phyloP scores from a whole-genome alignment of 2,888 invertebrate genomes.

The Pseudeuparius sepicola region DNA sequence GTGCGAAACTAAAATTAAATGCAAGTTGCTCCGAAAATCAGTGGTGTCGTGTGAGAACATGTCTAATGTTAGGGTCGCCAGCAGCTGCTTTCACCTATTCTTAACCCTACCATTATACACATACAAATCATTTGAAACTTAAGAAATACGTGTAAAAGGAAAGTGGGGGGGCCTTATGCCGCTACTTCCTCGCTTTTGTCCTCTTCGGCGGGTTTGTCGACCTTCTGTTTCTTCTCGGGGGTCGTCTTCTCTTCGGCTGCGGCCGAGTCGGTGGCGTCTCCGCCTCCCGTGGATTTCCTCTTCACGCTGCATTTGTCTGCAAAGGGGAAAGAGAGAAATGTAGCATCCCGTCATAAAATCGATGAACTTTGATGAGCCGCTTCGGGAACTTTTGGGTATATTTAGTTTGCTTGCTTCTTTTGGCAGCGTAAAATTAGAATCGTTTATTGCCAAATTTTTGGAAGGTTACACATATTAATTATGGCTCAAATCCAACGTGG shows the following conservation, averaged over 20 bases:
- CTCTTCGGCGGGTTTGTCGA: slow-evolving; percentile 54
- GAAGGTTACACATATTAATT: too few relatives aligned
- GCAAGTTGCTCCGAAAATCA: slow-evolving; percentile 31
- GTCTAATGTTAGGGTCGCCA: slow-evolving; percentile 28
- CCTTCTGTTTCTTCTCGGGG: slow-evolving; percentile 65
- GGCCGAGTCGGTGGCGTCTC: slow-evolving; percentile 41
- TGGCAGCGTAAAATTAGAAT: too few relatives aligned
- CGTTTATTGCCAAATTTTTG: too few relatives aligned
- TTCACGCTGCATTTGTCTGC: slow-evolving; percentile 50
- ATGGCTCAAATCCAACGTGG: too few relatives aligned
- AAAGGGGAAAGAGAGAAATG: slow-evolving; percentile 10
- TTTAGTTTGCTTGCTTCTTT: too few relatives aligned
- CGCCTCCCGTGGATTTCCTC: slow-evolving; percentile 53
- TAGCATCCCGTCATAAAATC: too few relatives aligned
- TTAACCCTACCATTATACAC: slow-evolving; percentile 30
- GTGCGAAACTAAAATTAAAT: slow-evolving; percentile 31
- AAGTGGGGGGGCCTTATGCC: slow-evolving; percentile 48
- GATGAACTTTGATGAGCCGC: too few relatives aligned
- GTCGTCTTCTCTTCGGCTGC: slow-evolving; percentile 47
- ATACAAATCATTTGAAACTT: slow-evolving; percentile 17
- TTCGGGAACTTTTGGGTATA: too few relatives aligned
- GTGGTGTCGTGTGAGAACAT: slow-evolving; percentile 28
- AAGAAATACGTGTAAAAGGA: too few relatives aligned
- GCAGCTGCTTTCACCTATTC: too few relatives aligned
- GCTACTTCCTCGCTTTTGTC: slow-evolving; percentile 39